These are phyloP conservation scores for Ceyx melanurus DNA, from an alignment of 2,113 vertebrate species.

Conservation along the genomic window DNA sequence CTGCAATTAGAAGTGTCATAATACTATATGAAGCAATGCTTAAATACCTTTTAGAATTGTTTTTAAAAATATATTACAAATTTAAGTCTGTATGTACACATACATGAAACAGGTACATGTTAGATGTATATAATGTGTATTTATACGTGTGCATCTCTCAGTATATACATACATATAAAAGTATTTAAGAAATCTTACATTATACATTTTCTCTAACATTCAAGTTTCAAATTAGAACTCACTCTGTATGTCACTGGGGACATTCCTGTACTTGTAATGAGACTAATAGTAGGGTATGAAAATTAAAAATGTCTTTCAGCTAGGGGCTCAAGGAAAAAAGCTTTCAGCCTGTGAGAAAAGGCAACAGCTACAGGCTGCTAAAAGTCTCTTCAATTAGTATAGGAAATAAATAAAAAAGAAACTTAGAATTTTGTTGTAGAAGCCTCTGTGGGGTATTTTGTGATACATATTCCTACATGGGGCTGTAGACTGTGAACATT, in stretches of 20 bases:
- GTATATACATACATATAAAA: background rate
- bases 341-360: background rate
- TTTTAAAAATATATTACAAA: background rate
- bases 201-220: background rate
- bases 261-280: background rate
- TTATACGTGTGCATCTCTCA: no score
- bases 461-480: background rate
- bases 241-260: background rate
- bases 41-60: background rate
- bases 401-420: background rate
- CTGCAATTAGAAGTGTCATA: background rate
- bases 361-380: background rate
- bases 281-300: background rate
- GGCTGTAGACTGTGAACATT: background rate
- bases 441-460: constrained; percentile 10
- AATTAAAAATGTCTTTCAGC: background rate
- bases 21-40: background rate
- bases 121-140: background rate
- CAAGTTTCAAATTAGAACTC: background rate
- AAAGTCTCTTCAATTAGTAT: background rate
- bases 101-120: background rate
- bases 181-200: no score
- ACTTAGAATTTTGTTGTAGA: background rate
- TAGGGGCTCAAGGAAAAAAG: background rate
- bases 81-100: background rate